These are phyloP conservation scores for Centropus unirufus DNA, from an alignment of 2,113 vertebrate genomes.

Conservation along the genomic window DNA sequence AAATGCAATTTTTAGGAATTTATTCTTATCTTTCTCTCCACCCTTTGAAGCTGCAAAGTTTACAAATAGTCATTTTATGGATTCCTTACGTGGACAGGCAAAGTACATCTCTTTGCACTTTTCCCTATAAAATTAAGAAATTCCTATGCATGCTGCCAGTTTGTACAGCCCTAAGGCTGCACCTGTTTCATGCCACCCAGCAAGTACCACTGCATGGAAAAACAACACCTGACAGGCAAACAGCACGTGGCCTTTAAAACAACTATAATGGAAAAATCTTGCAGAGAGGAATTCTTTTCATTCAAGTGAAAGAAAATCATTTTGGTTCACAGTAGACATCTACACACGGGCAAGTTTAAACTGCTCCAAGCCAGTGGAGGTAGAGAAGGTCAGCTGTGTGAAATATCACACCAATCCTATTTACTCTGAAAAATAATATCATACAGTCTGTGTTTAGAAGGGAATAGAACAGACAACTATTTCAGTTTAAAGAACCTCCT, in stretches of 20 bases:
- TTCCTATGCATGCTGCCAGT: neutral
- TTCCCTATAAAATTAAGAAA: neutral
- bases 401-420: conserved; percentile 3
- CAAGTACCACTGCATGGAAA: neutral
- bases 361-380: neutral
- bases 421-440: neutral
- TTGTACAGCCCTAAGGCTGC: neutral
- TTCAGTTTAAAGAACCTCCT: too few relatives aligned
- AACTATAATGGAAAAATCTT: neutral
- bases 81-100: neutral
- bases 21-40: neutral
- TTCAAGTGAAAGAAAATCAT: conserved; percentile 6
- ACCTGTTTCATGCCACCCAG: neutral
- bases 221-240: neutral
- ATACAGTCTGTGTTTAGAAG: neutral
- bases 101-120: neutral
- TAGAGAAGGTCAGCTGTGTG: conserved; percentile 3
- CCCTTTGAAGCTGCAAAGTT: neutral
- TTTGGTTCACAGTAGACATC: conserved; percentile 14
- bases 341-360: neutral
- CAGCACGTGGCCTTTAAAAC: neutral
- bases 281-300: conserved; percentile 13
- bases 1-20: neutral
- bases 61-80: neutral
- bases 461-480: too few relatives aligned